phyloP scores from a whole-genome alignment of 2,797 vertebrate species.

The Enteromius anoplus region DNA sequence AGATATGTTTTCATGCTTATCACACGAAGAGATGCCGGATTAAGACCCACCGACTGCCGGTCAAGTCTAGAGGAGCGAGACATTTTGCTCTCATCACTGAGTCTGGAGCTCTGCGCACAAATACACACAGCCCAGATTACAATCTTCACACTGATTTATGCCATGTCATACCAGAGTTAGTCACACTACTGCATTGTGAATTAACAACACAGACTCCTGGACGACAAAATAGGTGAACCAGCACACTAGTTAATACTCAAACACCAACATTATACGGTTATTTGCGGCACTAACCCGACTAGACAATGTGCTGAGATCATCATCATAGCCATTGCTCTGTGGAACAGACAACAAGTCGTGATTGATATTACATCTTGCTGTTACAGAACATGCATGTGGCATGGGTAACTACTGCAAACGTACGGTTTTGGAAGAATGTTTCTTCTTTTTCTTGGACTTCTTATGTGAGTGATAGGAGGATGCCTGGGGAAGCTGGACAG shows the following conservation, averaged over 20 bases:
- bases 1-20: constrained; percentile 10
- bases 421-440: constrained; percentile 58
- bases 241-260: constrained; percentile 8
- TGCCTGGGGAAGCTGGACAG: constrained; percentile 61
- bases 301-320: constrained; percentile 79
- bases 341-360: constrained; percentile 18
- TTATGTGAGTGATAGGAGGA: constrained; percentile 66
- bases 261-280: not conserved
- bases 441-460: constrained; percentile 77
- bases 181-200: not conserved
- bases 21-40: not conserved
- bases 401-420: not conserved
- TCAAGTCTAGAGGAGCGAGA: constrained; percentile 73
- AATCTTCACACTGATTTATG: not conserved
- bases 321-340: constrained; percentile 86
- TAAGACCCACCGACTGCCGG: constrained; percentile 73
- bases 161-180: not conserved
- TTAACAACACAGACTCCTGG: not conserved
- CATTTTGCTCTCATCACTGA: constrained; percentile 69
- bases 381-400: not conserved
- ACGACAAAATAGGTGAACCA: not conserved
- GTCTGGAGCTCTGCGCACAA: constrained; percentile 65
- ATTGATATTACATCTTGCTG: not conserved
- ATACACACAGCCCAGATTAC: constrained; percentile 11
- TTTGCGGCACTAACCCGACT: constrained; percentile 85